Conservation (phyloP, 2,113 vertebrate genomes). For the Gymnarchus niloticus region DNA sequence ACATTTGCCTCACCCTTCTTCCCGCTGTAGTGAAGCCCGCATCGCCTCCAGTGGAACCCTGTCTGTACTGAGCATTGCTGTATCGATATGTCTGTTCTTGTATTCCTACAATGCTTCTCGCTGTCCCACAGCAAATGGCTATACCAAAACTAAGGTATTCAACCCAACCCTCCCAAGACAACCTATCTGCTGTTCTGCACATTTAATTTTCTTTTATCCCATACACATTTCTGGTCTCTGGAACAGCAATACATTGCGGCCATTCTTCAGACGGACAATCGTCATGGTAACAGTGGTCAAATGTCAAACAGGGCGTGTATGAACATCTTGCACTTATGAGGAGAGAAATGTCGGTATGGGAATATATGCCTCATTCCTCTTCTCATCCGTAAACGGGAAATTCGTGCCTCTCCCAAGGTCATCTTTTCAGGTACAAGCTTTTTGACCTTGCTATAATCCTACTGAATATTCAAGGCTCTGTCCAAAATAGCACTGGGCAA, state of each 20-base stretch:
- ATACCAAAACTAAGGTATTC: background rate
- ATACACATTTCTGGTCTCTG: background rate
- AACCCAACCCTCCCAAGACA: background rate
- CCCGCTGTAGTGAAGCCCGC: background rate
- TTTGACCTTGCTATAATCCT: slow-evolving; percentile 12
- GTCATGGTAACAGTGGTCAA: background rate
- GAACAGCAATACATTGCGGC: background rate
- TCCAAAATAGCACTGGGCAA: slow-evolving; percentile 1
- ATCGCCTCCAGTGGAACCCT: background rate
- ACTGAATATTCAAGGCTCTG: slow-evolving; percentile 10
- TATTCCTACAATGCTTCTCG: background rate
- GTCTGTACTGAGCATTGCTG: background rate
- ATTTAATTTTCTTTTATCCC: background rate
- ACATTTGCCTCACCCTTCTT: background rate
- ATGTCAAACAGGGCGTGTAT: background rate
- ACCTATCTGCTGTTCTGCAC: background rate
- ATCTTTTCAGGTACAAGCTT: background rate
- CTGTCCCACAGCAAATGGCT: background rate
- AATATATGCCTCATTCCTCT: background rate
- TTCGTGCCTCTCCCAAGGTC: background rate
- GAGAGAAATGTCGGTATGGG: background rate
- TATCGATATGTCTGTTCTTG: background rate
- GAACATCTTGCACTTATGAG: background rate
- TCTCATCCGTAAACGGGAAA: background rate
- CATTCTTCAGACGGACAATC: background rate